Percentiles rank a stretch among this genome's conserved stretches.
Conservation (phyloP, 1,140 invertebrate genomes). For the Apocrypta bakeri region DNA sequence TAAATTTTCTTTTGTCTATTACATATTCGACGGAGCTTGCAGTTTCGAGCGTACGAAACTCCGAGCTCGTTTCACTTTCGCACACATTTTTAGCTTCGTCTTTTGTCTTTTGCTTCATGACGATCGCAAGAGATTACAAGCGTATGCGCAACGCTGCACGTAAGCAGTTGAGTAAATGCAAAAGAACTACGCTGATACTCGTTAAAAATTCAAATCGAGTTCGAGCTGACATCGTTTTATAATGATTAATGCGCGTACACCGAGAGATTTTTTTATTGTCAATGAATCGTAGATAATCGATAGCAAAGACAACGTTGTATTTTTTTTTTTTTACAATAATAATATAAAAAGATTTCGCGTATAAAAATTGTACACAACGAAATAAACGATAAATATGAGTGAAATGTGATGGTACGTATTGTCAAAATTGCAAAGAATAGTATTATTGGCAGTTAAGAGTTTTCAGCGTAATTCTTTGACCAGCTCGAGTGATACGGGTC, state of each 20-base stretch:
- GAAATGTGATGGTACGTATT: neutral
- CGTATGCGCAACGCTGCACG: slow-evolving; percentile 7
- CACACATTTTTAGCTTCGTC: neutral
- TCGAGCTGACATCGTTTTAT: slow-evolving; percentile 17
- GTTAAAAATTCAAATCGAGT: slow-evolving; percentile 17
- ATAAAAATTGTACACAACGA: neutral
- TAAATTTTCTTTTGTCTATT: slow-evolving; percentile 31
- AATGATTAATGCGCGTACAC: neutral
- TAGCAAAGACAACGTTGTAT: too few relatives aligned
- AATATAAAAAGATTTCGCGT: neutral
- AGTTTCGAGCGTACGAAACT: slow-evolving; percentile 30
- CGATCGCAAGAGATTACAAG: slow-evolving; percentile 42
- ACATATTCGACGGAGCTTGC: slow-evolving; percentile 20
- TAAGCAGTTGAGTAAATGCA: slow-evolving; percentile 47
- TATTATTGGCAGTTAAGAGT: neutral
- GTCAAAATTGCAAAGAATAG: neutral
- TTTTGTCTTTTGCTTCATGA: slow-evolving; percentile 32
- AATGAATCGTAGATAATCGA: neutral
- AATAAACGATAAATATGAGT: neutral
- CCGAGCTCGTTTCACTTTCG: slow-evolving; percentile 1
- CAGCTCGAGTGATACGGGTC: slow-evolving; percentile 24
- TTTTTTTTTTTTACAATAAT: neutral
- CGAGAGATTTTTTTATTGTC: neutral
- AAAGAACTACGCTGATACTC: slow-evolving; percentile 46
- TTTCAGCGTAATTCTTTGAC: slow-evolving; percentile 44